Evolutionary conservation across 2,797 vertebrate genomes (phyloP).

Genomic region (Vipera latastei): DNA sequence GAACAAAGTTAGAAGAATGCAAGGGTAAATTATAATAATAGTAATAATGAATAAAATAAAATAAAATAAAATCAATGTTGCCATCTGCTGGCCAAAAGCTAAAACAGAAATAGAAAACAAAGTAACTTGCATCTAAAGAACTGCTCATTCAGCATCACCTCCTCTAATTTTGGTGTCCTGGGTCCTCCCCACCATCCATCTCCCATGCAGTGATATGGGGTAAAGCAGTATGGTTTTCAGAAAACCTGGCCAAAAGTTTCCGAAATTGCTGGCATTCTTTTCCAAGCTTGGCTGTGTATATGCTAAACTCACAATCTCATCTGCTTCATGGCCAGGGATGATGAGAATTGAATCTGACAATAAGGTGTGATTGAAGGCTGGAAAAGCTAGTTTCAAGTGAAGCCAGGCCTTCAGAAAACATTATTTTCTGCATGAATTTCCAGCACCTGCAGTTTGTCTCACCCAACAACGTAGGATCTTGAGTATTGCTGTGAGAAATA

Average conservation of each 20-base stretch:
- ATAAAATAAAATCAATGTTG: not conserved
- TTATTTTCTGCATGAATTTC: not conserved
- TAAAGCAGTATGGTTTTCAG: not conserved
- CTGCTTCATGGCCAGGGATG: not conserved
- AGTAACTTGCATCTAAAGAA: not conserved
- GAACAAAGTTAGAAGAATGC: not conserved
- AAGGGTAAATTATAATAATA: not conserved
- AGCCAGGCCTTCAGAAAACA: not conserved
- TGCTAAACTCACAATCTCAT: not conserved
- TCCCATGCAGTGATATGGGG: not conserved
- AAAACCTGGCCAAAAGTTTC: not conserved
- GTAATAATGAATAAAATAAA: not conserved
- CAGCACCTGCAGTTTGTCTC: not conserved
- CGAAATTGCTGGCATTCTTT: not conserved
- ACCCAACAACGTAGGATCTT: not conserved
- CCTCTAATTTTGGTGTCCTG: not conserved
- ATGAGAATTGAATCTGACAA: not conserved
- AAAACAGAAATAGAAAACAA: not conserved
- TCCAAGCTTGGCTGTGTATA: not conserved
- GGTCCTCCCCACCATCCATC: not conserved
- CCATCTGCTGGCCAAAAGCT: slow-evolving; percentile 21
- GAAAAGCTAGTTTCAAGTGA: not conserved
- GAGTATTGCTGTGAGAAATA: not conserved
- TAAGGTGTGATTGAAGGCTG: not conserved
- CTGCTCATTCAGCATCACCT: not conserved